phyloP scores from a whole-genome alignment of 2,797 vertebrate species.

The Catostomus latipinnis region DNA sequence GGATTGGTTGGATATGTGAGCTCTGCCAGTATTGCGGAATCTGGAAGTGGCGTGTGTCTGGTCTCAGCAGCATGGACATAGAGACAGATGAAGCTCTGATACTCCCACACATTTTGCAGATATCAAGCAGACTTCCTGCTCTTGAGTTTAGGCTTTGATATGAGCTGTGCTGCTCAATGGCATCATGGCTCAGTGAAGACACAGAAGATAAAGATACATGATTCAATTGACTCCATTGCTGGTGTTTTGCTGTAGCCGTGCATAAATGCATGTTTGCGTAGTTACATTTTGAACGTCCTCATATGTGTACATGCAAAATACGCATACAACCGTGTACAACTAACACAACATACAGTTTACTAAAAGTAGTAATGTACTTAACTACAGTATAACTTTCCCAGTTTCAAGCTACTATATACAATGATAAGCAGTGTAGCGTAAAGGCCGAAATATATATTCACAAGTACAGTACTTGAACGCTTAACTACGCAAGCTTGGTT shows the following conservation, averaged over 20 bases:
- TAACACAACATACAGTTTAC: no score
- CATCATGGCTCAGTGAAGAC: conserved; percentile 52
- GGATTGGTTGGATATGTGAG: not conserved
- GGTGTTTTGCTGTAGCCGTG: not conserved
- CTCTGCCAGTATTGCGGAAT: not conserved
- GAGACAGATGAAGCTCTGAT: conserved; percentile 45
- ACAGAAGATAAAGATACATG: conserved; percentile 36
- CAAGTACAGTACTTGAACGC: no score
- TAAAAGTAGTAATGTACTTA: no score
- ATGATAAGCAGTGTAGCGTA: no score
- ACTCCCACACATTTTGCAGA: conserved; percentile 55
- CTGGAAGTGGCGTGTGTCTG: conserved; percentile 1
- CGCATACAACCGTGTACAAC: not conserved
- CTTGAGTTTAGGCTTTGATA: conserved; percentile 51
- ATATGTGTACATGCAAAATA: not conserved
- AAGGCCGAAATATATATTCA: no score
- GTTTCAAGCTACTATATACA: no score
- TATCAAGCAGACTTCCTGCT: conserved; percentile 67
- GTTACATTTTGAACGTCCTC: not conserved
- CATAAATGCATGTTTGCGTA: not conserved
- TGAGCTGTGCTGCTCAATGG: conserved; percentile 31
- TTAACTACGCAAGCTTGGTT: no score
- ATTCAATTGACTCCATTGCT: conserved; percentile 34
- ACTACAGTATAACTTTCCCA: no score
- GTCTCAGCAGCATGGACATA: conserved; percentile 16